Percentiles rank a stretch among this genome's conserved stretches.
These are phyloP conservation scores for Anarsia innoxiella DNA, from an alignment of 2,888 invertebrate species.

Conservation along the genomic window DNA sequence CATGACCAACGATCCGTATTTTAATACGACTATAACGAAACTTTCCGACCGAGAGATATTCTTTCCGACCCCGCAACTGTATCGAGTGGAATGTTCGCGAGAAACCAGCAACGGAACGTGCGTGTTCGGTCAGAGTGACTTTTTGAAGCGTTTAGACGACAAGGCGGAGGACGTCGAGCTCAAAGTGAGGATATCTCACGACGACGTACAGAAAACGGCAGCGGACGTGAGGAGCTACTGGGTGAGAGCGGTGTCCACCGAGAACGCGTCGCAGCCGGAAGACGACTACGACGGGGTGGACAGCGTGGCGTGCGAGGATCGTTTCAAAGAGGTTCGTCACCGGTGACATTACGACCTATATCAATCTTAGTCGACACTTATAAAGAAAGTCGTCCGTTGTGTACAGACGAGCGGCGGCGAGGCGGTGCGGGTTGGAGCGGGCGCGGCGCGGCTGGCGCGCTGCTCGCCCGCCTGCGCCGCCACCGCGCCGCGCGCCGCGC, in stretches of 20 bases:
- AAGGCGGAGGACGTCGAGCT: slow-evolving; percentile 31
- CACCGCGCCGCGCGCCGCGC: slow-evolving; percentile 66
- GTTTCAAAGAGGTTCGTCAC: slow-evolving; percentile 25
- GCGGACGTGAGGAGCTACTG: slow-evolving; percentile 42
- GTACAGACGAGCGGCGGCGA: no score
- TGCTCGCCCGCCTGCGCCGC: slow-evolving; percentile 78
- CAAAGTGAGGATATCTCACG: slow-evolving; percentile 47
- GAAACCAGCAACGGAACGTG: slow-evolving; percentile 48
- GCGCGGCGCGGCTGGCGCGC: slow-evolving; percentile 47
- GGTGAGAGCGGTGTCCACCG: slow-evolving; percentile 44
- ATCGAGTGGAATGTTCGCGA: slow-evolving; percentile 47
- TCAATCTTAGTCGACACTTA: no score
- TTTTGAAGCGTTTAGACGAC: slow-evolving; percentile 40
- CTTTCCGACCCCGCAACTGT: slow-evolving; percentile 77
- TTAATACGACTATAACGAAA: slow-evolving; percentile 73
- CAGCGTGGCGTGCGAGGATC: slow-evolving; percentile 47
- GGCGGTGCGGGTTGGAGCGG: slow-evolving; percentile 37
- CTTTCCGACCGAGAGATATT: slow-evolving; percentile 71
- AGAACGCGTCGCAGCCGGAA: slow-evolving; percentile 34
- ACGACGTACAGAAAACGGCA: slow-evolving; percentile 33
- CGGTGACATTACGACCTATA: no score
- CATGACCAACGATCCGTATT: slow-evolving; percentile 74
- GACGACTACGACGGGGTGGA: slow-evolving; percentile 43
- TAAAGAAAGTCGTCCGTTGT: no score
- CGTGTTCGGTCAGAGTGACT: slow-evolving; percentile 46